A percentile compares a stretch with the other conserved stretches of the same genome.
Conservation (phyloP, 2,113 vertebrate genomes). For the Miniopterus natalensis region DNA sequence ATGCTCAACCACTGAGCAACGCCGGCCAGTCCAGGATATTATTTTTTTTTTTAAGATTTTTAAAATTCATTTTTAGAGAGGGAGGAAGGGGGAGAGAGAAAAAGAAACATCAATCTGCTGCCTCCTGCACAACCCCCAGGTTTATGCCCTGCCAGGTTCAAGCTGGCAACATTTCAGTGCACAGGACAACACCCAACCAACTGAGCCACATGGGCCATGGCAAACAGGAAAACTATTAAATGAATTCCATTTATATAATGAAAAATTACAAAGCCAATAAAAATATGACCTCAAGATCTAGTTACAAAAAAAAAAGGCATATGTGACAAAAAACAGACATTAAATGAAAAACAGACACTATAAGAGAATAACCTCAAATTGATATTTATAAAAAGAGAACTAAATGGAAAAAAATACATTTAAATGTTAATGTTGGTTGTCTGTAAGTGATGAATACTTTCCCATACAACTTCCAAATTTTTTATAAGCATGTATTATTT, state of each 20-base stretch:
- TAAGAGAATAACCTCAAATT: neutral
- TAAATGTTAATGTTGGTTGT: neutral
- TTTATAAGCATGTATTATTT: constrained; percentile 15
- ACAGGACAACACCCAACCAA: no score
- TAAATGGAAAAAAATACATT: constrained; percentile 33
- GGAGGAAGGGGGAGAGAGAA: no score
- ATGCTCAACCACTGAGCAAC: no score
- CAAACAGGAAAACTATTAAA: neutral
- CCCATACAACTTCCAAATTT: constrained; percentile 26
- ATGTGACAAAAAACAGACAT: neutral
- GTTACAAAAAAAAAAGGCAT: constrained; percentile 17
- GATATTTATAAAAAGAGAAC: neutral
- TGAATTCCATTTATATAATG: constrained; percentile 30
- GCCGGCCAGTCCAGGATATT: no score
- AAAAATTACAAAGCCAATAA: constrained; percentile 55
- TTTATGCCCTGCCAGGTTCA: neutral
- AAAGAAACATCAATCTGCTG: no score
- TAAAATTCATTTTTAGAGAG: no score
- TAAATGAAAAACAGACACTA: constrained; percentile 4
- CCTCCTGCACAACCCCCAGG: neutral
- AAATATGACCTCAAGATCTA: constrained; percentile 44
- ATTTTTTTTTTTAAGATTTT: no score
- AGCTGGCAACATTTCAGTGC: no score
- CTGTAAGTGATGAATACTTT: constrained; percentile 15
- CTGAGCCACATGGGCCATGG: no score